Evolutionary conservation across 1,140 invertebrate genomes (phyloP).

Genomic region (Zophobas atratus): DNA sequence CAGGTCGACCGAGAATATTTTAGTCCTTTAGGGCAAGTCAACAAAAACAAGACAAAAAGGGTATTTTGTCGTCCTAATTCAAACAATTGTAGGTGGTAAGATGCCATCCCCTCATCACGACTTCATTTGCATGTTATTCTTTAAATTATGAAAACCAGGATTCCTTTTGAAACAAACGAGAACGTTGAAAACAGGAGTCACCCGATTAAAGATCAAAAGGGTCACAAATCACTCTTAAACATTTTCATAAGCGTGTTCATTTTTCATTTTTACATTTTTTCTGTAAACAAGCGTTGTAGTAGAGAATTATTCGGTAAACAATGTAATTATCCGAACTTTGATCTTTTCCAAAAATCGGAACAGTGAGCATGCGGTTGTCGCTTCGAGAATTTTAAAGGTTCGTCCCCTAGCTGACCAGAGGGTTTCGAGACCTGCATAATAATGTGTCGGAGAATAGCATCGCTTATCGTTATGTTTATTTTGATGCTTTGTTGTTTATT

Average conservation of each 20-base stretch:
- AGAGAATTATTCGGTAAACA: not conserved
- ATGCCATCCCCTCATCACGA: conserved; percentile 1
- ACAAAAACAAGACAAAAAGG: not conserved
- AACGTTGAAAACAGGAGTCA: not conserved
- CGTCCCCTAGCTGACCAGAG: conserved; percentile 10
- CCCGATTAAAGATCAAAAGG: conserved; percentile 18
- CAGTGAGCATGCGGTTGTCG: conserved; percentile 4
- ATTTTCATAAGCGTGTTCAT: not conserved
- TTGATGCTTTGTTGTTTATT: conserved; percentile 25
- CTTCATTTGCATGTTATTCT: conserved; percentile 1
- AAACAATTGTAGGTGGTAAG: conserved; percentile 10
- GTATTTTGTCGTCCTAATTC: not conserved
- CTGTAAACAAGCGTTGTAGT: conserved; percentile 4
- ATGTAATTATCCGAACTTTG: conserved; percentile 29
- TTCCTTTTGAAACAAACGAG: not conserved
- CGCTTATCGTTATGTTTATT: conserved; percentile 22
- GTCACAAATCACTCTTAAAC: not conserved
- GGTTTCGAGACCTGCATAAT: conserved; percentile 9
- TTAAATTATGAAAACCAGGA: conserved; percentile 18
- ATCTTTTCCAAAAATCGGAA: conserved; percentile 31
- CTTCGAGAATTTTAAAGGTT: conserved; percentile 23
- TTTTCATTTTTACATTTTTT: not conserved
- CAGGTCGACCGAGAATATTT: not conserved
- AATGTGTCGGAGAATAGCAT: conserved; percentile 15
- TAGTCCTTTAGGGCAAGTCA: not conserved